Evolutionary conservation across 2,797 vertebrate species (phyloP), one percentile per base, ranked within the genome.

Genomic region (Synaphobranchus kaupii): DNA sequence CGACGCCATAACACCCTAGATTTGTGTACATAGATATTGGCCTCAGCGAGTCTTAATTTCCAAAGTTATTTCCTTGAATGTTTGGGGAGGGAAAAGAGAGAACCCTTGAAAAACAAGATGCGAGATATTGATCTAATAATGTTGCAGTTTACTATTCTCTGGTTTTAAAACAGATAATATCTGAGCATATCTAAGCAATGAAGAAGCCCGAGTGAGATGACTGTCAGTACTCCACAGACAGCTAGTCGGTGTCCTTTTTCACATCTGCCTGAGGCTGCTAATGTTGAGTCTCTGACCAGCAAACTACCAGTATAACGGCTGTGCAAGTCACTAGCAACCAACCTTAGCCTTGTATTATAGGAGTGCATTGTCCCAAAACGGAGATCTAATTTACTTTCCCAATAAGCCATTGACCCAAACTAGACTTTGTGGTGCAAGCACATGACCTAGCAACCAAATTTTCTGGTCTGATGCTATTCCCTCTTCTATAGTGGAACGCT

Each of bases 51-150:
- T 68, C 63, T 68, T 68, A 28, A 66, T 66, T 66, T 66, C 63
- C 63, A n/a, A n/a, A n/a, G 63, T 68, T 68, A 68, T 68, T 68
- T 25, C 63, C 63, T 68, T 68, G 25, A 68, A n/a, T 68, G 63
- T 68, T 28, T 15, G 4, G 56, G 63, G 63, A n/a, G 25, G 25
- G 25, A 68, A 28, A 17, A 58, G 15, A 52, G 6, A 58, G 63
- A 68, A 28, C 28, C 25, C 20, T 68, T 68, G n/a, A 28, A 68
- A 68, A 68, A 68, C 63, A 68, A 68, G 63, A 68, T 68, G 60
- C 25, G 63, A 68, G 63, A 66, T 9, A 28, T n/a, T 66, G 25
- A 68, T 68, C n/a, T 68, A 25, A 68, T 68, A 25, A 68, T 68
- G n/a, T 28, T 25, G 25, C 63, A 68, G 63, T 68, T 68, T 15